A percentile compares a stretch with the other conserved stretches of the same genome.
phyloP scores from a whole-genome alignment of 2,888 invertebrate species.

The Tyria jacobaeae region DNA sequence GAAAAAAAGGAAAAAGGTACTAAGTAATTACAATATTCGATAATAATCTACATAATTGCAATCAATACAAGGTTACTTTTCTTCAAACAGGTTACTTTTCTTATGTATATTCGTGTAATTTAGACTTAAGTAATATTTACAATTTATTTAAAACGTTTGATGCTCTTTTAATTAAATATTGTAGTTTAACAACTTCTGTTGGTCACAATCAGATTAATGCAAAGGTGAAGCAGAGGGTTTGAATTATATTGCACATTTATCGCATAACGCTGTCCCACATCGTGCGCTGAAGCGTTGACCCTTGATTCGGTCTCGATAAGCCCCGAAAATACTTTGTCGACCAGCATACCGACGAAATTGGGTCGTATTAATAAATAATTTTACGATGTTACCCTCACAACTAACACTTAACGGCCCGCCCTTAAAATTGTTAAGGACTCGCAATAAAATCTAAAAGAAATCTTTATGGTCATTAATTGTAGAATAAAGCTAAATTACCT shows the following conservation, averaged over 20 bases:
- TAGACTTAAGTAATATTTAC: too few relatives aligned
- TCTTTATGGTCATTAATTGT: conserved; percentile 62
- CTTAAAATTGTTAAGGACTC: conserved; percentile 71
- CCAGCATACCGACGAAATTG: conserved; percentile 78
- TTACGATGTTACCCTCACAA: conserved; percentile 76
- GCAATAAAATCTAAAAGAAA: conserved; percentile 64
- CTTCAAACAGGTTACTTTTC: too few relatives aligned
- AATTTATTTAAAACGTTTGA: background rate
- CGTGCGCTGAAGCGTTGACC: conserved; percentile 80
- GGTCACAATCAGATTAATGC: conserved; percentile 4
- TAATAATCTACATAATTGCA: too few relatives aligned
- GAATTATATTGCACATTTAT: conserved; percentile 19
- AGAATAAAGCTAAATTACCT: conserved; percentile 54
- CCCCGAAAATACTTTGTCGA: conserved; percentile 82
- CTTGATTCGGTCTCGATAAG: conserved; percentile 82
- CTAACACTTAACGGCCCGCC: conserved; percentile 72
- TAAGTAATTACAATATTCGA: too few relatives aligned
- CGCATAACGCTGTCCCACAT: conserved; percentile 63
- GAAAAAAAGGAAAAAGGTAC: too few relatives aligned
- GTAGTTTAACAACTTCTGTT: background rate
- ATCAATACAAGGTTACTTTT: too few relatives aligned
- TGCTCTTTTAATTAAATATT: background rate
- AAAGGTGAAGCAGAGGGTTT: background rate
- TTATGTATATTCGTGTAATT: too few relatives aligned
- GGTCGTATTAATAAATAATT: conserved; percentile 84